phyloP scores from a whole-genome alignment of 2,888 invertebrate genomes.

The Cataglyphis albicans region DNA sequence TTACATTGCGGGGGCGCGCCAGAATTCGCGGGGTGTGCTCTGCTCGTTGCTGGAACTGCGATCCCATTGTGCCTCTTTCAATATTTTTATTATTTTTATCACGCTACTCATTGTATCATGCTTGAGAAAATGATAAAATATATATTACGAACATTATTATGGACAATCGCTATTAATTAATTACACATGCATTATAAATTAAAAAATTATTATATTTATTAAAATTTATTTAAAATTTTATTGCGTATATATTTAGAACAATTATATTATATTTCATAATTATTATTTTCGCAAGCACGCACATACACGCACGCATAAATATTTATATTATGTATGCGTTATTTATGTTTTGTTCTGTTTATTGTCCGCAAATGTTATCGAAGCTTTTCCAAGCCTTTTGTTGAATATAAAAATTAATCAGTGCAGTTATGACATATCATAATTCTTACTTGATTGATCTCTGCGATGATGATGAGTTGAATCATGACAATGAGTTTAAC shows the following conservation, averaged over 20 bases:
- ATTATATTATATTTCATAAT: not conserved
- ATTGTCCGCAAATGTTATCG: not conserved
- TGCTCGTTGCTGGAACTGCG: constrained; percentile 24
- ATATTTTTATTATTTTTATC: constrained; percentile 23
- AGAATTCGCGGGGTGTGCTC: constrained; percentile 49
- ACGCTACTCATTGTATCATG: constrained; percentile 15
- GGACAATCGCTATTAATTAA: not conserved
- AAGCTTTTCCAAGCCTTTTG: not conserved
- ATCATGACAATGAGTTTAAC: not conserved
- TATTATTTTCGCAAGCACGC: not conserved
- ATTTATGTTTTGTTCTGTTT: not conserved
- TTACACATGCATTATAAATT: not conserved
- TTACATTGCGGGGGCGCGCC: constrained; percentile 40
- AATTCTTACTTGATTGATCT: constrained; percentile 14
- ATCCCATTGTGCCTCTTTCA: constrained; percentile 9
- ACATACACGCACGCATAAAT: not conserved
- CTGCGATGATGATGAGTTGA: not conserved
- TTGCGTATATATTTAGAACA: not conserved
- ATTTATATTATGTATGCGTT: not conserved
- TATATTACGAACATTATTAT: not conserved
- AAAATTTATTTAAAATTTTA: not conserved
- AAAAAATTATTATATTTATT: not conserved
- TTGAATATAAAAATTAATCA: not conserved
- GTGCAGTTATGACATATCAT: not conserved
- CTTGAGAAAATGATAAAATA: not conserved